Conservation (phyloP, 2,888 invertebrate species). For the Chymomyza caudatula region DNA sequence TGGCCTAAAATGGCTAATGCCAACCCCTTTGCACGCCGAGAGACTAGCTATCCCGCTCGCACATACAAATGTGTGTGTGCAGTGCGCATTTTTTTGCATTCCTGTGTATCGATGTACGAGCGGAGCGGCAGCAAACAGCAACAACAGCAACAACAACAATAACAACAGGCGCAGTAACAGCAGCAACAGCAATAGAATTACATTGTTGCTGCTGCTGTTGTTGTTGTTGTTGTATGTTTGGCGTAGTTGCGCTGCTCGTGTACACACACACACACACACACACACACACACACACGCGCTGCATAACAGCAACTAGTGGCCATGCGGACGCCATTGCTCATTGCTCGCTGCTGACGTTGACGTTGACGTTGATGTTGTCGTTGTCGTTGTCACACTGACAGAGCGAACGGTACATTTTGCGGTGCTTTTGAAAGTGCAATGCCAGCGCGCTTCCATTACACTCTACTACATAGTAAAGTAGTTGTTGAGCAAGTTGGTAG, state of each 20-base stretch:
- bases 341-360: not conserved
- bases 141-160: conserved; percentile 7
- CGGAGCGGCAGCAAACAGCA: not conserved
- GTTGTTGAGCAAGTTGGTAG: not conserved
- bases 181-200: conserved; percentile 25
- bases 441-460: not conserved
- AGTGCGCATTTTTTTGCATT: conserved; percentile 37
- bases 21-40: conserved; percentile 14
- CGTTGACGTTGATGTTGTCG: not conserved
- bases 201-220: conserved; percentile 28
- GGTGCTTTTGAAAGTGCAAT: not conserved
- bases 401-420: conserved; percentile 8
- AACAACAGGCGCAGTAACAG: conserved; percentile 10
- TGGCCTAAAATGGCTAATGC: conserved; percentile 9
- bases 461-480: not conserved
- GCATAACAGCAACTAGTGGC: conserved; percentile 23
- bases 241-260: conserved; percentile 42
- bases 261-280: conserved; percentile 15
- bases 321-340: not conserved
- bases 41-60: conserved; percentile 39
- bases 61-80: conserved; percentile 30
- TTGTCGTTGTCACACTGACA: conserved; percentile 33
- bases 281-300: not conserved
- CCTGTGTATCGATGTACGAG: conserved; percentile 11
- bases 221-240: conserved; percentile 27